Conservation (phyloP, 1,140 invertebrate species). For the Zaprionus nigranus region DNA sequence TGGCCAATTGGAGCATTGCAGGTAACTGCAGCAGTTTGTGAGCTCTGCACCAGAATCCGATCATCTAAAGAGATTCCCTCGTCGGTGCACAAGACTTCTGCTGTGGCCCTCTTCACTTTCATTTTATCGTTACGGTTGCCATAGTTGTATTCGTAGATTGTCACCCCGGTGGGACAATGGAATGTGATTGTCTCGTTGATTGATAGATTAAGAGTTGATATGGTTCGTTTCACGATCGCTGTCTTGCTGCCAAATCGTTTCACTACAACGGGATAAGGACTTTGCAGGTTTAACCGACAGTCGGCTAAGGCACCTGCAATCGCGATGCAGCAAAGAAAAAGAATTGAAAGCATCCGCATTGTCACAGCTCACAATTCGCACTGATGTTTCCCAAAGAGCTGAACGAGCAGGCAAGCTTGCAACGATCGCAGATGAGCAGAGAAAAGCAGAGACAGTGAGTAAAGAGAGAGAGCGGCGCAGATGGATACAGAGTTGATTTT, state of each 20-base stretch:
- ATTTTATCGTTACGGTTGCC: neutral
- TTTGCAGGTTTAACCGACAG: neutral
- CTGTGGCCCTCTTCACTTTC: neutral
- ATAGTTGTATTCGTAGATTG: neutral
- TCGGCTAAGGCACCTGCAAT: neutral
- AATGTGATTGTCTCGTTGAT: constrained; percentile 21
- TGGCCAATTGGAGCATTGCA: constrained; percentile 7
- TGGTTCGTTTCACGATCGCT: constrained; percentile 4
- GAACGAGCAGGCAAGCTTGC: too few relatives aligned
- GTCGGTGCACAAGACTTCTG: neutral
- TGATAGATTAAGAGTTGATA: neutral
- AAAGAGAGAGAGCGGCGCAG: neutral
- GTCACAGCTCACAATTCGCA: constrained; percentile 1
- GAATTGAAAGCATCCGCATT: constrained; percentile 3
- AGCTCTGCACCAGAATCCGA: neutral
- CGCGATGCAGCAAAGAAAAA: neutral
- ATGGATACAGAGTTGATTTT: neutral
- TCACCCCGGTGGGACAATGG: constrained; percentile 31
- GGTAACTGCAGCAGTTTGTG: neutral
- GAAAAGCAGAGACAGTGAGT: too few relatives aligned
- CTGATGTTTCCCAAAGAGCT: neutral
- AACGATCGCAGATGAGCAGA: too few relatives aligned
- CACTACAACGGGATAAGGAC: constrained; percentile 28
- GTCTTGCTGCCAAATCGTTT: constrained; percentile 39
- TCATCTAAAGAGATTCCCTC: constrained; percentile 15